These are phyloP conservation scores for Lithophane socia DNA, from an alignment of 2,888 invertebrate genomes.

Conservation along the genomic window DNA sequence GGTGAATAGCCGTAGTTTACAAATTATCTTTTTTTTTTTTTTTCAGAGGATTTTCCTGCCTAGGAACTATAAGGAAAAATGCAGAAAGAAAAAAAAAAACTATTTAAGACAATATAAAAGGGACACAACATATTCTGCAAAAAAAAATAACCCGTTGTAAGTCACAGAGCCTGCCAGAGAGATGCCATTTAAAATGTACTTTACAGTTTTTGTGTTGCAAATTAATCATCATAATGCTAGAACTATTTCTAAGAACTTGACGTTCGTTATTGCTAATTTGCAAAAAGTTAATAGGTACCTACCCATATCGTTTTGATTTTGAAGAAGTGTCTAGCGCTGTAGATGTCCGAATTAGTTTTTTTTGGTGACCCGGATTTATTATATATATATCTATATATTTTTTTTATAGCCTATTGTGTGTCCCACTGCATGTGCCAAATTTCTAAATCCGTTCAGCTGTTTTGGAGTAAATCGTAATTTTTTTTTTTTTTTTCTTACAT, in stretches of 20 bases:
- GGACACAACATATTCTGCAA: neutral
- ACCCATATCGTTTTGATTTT: slow-evolving; percentile 25
- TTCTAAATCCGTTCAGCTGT: no score
- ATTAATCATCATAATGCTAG: slow-evolving; percentile 21
- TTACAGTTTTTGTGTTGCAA: neutral
- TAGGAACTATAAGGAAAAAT: neutral
- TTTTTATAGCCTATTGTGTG: no score
- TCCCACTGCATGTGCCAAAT: no score
- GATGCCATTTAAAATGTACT: neutral
- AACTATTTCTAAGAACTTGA: slow-evolving; percentile 7
- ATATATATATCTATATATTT: no score
- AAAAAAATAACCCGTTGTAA: neutral
- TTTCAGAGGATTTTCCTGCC: neutral
- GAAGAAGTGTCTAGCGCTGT: slow-evolving; percentile 4
- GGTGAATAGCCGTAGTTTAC: neutral
- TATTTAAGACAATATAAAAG: no score
- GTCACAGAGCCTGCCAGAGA: neutral
- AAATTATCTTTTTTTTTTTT: neutral
- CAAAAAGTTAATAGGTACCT: slow-evolving; percentile 18
- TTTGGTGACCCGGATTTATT: slow-evolving; percentile 6
- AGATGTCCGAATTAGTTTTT: slow-evolving; percentile 22
- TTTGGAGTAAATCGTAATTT: no score
- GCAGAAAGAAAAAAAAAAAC: no score
- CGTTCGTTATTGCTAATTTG: slow-evolving; percentile 10
- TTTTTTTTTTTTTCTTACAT: no score